Conservation (phyloP, 2,888 invertebrate genomes). For the Terebella lapidaria region DNA sequence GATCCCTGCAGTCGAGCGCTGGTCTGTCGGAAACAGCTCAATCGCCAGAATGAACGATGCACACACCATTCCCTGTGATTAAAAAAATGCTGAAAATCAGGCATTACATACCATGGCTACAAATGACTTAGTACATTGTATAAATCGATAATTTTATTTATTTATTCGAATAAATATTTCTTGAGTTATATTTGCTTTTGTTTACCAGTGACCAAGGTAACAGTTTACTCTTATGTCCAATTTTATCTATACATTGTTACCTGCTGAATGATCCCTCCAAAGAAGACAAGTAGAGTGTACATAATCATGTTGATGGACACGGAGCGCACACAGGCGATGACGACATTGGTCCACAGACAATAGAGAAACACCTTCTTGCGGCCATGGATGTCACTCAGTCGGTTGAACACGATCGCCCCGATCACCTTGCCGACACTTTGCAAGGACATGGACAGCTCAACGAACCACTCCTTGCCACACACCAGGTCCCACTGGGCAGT, state of each 20-base stretch:
- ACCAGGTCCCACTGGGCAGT: conserved; percentile 9
- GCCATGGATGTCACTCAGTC: conserved; percentile 3
- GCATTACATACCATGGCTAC: background rate
- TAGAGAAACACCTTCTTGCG: conserved; percentile 5
- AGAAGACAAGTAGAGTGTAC: background rate
- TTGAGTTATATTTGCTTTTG: background rate
- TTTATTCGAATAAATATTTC: background rate
- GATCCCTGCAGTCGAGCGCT: conserved; percentile 6
- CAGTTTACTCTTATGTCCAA: too few species aligned
- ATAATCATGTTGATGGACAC: conserved; percentile 1
- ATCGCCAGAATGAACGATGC: background rate
- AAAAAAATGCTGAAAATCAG: background rate
- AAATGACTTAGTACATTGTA: background rate
- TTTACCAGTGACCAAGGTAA: background rate
- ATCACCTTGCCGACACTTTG: background rate
- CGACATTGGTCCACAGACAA: conserved; percentile 7
- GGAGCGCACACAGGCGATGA: background rate
- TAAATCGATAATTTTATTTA: background rate
- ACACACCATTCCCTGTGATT: background rate
- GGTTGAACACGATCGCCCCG: conserved; percentile 3
- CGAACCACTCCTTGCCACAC: conserved; percentile 3
- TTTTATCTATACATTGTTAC: too few species aligned
- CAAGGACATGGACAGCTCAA: conserved; percentile 11
- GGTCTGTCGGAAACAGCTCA: conserved; percentile 9
- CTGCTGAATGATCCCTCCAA: conserved; percentile 9